phyloP scores from a whole-genome alignment of 2,888 invertebrate species.

The Temnothorax unifasciatus region DNA sequence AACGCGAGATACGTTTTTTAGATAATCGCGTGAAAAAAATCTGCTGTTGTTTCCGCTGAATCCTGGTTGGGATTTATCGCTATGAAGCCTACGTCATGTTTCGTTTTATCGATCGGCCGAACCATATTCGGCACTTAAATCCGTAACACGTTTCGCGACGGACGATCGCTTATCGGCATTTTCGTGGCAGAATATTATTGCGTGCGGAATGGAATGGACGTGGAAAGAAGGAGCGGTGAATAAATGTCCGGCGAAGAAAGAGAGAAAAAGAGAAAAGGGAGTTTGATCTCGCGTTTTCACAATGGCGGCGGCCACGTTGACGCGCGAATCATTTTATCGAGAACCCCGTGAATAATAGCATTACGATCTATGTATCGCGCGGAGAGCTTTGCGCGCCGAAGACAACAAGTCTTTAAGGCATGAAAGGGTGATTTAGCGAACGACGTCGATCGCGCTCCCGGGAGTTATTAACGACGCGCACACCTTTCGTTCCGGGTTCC shows the following conservation, averaged over 20 bases:
- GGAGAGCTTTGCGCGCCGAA: conserved; percentile 47
- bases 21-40: conserved; percentile 30
- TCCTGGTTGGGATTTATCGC: conserved; percentile 20
- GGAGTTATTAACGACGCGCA: conserved; percentile 76
- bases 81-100: not conserved
- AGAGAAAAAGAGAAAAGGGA: not conserved
- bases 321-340: conserved; percentile 52
- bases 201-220: conserved; percentile 18
- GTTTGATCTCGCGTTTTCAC: conserved; percentile 21
- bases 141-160: conserved; percentile 18
- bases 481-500: conserved; percentile 33
- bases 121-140: conserved; percentile 38
- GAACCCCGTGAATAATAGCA: conserved; percentile 53
- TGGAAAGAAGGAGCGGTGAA: conserved; percentile 4
- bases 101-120: conserved; percentile 24
- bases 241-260: conserved; percentile 9
- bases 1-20: conserved; percentile 13
- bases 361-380: conserved; percentile 40
- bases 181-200: conserved; percentile 12
- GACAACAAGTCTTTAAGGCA: conserved; percentile 66
- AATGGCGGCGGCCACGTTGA: not conserved
- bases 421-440: conserved; percentile 76
- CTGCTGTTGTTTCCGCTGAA: not conserved
- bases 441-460: conserved; percentile 69
- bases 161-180: conserved; percentile 24